Evolutionary conservation across 2,888 invertebrate genomes (phyloP).

Genomic region (Luperina nickerlii): DNA sequence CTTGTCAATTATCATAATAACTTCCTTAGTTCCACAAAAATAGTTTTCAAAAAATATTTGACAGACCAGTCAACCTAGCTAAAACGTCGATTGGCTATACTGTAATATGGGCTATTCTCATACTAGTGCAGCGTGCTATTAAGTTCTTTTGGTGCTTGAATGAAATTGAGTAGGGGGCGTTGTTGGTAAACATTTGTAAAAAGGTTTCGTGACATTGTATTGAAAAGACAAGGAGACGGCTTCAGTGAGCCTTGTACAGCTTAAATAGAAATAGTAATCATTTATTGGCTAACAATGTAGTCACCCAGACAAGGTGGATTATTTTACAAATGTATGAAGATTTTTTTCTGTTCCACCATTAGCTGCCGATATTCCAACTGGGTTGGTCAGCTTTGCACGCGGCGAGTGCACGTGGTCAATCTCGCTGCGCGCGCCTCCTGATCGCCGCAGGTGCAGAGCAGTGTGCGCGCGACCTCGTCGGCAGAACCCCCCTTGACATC

Average conservation of each 20-base stretch:
- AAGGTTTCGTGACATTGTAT: not conserved
- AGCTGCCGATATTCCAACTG: conserved; percentile 81
- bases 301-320: not conserved
- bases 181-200: not conserved
- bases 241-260: not conserved
- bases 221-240: too few relatives aligned
- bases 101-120: not conserved
- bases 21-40: not conserved
- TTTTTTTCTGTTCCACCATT: conserved; percentile 16
- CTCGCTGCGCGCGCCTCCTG: conserved; percentile 62
- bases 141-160: not conserved
- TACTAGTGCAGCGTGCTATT: not conserved
- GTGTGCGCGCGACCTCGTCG: conserved; percentile 49
- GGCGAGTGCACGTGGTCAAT: conserved; percentile 85
- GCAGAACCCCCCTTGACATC: conserved; percentile 68
- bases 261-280: not conserved
- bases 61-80: not conserved
- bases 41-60: not conserved
- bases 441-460: conserved; percentile 63
- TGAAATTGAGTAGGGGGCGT: not conserved
- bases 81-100: not conserved
- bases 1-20: not conserved
- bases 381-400: conserved; percentile 90
- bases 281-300: not conserved
- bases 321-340: not conserved